These are phyloP conservation scores for Limnephilus lunatus DNA, from an alignment of 2,888 invertebrate genomes.

Conservation along the genomic window DNA sequence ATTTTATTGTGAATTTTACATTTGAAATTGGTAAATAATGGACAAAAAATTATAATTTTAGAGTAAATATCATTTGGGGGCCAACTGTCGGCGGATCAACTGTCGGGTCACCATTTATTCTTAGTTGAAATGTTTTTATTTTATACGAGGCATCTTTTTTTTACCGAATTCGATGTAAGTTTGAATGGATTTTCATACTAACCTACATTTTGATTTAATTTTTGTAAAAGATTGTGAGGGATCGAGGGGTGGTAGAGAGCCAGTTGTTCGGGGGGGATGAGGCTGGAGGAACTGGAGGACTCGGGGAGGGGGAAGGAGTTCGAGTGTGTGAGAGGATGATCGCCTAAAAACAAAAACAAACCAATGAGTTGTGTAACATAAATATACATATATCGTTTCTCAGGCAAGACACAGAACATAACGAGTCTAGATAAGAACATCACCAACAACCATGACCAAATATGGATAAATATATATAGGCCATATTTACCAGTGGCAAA, in stretches of 20 bases:
- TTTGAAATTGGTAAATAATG: no score
- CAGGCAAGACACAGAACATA: background rate
- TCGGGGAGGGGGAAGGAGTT: slow-evolving; percentile 32
- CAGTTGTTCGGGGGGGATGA: slow-evolving; percentile 45
- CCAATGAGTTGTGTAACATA: background rate
- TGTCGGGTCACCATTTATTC: no score
- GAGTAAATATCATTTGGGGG: no score
- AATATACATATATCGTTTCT: background rate
- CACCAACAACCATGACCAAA: background rate
- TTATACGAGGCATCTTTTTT: background rate
- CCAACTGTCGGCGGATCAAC: no score
- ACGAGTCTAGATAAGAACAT: background rate
- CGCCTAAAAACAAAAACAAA: slow-evolving; percentile 46
- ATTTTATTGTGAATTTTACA: no score
- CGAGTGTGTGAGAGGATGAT: slow-evolving; percentile 32
- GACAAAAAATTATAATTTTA: no score
- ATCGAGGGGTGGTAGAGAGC: slow-evolving; percentile 43
- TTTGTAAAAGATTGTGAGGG: slow-evolving; percentile 44
- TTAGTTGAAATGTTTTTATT: background rate
- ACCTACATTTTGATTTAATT: slow-evolving; percentile 47
- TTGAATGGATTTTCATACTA: slow-evolving; percentile 29
- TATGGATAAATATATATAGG: background rate
- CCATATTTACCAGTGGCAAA: background rate
- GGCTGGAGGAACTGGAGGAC: slow-evolving; percentile 38
- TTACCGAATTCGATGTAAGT: background rate